These are phyloP conservation scores for Agrypnus murinus DNA, from an alignment of 2,888 invertebrate genomes.

Conservation along the genomic window DNA sequence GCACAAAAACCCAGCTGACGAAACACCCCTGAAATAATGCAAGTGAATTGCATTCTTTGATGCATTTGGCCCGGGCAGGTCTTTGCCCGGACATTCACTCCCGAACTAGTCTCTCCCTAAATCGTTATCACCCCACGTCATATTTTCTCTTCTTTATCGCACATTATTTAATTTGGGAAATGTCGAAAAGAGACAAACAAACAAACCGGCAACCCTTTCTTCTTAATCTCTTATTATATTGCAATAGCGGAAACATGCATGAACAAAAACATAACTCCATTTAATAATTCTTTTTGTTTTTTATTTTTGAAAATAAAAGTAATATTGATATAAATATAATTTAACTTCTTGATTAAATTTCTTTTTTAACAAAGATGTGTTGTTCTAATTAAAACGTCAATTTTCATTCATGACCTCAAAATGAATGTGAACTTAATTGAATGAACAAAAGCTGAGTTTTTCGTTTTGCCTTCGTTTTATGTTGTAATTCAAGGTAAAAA, in stretches of 20 bases:
- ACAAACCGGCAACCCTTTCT: slow-evolving; percentile 39
- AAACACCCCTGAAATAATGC: slow-evolving; percentile 58
- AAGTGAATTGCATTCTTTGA: slow-evolving; percentile 57
- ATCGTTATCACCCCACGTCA: slow-evolving; percentile 52
- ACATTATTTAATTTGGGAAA: slow-evolving; percentile 4
- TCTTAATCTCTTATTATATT: slow-evolving; percentile 16
- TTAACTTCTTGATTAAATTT: too few species aligned
- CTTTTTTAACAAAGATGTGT: too few species aligned
- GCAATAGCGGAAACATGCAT: slow-evolving; percentile 50
- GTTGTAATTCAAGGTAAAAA: too few species aligned
- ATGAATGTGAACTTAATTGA: too few species aligned
- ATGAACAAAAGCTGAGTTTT: too few species aligned
- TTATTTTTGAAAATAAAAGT: too few species aligned
- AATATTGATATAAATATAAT: too few species aligned
- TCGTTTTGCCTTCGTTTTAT: too few species aligned
- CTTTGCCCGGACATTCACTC: slow-evolving; percentile 70
- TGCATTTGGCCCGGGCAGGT: slow-evolving; percentile 63
- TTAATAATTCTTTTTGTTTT: slow-evolving; percentile 18
- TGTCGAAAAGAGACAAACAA: slow-evolving; percentile 27
- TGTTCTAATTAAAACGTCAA: too few species aligned
- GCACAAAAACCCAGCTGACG: slow-evolving; percentile 58
- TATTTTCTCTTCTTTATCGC: slow-evolving; percentile 38
- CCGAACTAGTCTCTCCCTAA: slow-evolving; percentile 59
- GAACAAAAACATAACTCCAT: slow-evolving; percentile 43
- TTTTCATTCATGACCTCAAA: too few species aligned